Percentiles rank a stretch among this genome's conserved stretches.
Conservation (phyloP, 2,888 invertebrate species). For the Fragum whitleyi region DNA sequence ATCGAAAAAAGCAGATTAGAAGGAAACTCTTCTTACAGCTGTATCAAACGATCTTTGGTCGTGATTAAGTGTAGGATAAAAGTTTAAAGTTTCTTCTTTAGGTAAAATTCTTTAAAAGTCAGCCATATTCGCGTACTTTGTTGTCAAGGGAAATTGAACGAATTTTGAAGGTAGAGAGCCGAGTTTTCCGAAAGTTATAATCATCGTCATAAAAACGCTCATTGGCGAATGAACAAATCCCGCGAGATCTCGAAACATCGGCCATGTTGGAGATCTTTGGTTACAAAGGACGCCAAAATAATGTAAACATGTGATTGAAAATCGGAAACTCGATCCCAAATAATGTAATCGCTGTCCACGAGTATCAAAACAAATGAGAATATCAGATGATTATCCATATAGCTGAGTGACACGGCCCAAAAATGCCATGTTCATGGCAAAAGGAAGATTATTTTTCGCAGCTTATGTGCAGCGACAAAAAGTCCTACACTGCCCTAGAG, state of each 20-base stretch:
- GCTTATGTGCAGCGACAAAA: constrained; percentile 78
- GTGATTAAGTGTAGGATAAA: not conserved
- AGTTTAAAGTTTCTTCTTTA: not conserved
- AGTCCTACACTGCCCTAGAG: constrained; percentile 81
- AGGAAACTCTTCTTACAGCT: too few species aligned
- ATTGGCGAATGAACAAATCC: constrained; percentile 16
- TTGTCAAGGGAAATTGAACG: constrained; percentile 35
- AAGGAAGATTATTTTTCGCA: constrained; percentile 81
- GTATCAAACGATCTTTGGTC: too few species aligned
- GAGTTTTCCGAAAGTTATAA: constrained; percentile 14
- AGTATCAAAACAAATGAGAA: not conserved
- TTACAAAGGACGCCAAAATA: constrained; percentile 66
- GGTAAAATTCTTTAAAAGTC: constrained; percentile 7
- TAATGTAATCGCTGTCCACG: not conserved
- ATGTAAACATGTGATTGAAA: constrained; percentile 60
- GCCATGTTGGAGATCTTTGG: constrained; percentile 66
- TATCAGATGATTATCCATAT: not conserved
- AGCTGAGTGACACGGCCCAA: constrained; percentile 17
- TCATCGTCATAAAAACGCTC: constrained; percentile 10
- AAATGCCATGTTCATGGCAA: constrained; percentile 80
- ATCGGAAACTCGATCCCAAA: not conserved
- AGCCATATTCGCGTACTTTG: constrained; percentile 61
- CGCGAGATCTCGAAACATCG: constrained; percentile 55
- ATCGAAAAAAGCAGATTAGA: too few species aligned
- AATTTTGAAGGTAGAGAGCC: not conserved